Evolutionary conservation across 1,140 invertebrate genomes (phyloP), one percentile per base, ranked within the genome.

Genomic region (Pseudobourletiella spinata): DNA sequence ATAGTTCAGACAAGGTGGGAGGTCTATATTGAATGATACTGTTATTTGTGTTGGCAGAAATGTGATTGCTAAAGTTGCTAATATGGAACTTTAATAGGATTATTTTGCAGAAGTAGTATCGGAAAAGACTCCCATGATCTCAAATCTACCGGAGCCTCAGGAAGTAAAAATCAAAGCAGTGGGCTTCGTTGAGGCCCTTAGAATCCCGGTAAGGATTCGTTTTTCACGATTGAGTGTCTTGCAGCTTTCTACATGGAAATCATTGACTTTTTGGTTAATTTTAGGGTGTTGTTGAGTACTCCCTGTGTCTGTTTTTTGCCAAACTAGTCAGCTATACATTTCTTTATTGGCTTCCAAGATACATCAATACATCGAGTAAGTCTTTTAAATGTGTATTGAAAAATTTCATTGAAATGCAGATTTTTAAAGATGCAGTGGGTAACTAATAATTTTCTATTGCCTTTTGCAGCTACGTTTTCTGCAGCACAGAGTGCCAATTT

Each of bases 241-340:
- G n/a, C n/a, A n/a, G n/a, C n/a, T n/a, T n/a, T n/a, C n/a, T n/a
- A n/a, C n/a, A n/a, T n/a, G n/a, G n/a, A n/a, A n/a, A n/a, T n/a
- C 46, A 58, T 48, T 24, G 28, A 61, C 18, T 59, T 60, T 60
- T 65, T 35, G 65, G 55, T 67, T 59, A 55, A 60, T 73, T 81
- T 57, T 72, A 84, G 82, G 94, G 95, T 22, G 95, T 98, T 1
- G 71, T 95, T 2, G 94, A 97, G 76, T 98, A 91, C 78, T 93
- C 94, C 0, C 73, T 96, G 1, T 91, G 89, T 35, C 78, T 98
- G 30, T 97, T 98, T 75, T 98, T 98, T 77, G 89, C 92, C n/a
- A 98, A 98, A 77, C 80, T 97, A 4, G 93, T 98, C 56, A 93
- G 88, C 73, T 98, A 98, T 73, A 97, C 94, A 59, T 98, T 98